These are phyloP conservation scores for Papilio glaucus DNA, from an alignment of 1,140 invertebrate genomes.

Conservation along the genomic window DNA sequence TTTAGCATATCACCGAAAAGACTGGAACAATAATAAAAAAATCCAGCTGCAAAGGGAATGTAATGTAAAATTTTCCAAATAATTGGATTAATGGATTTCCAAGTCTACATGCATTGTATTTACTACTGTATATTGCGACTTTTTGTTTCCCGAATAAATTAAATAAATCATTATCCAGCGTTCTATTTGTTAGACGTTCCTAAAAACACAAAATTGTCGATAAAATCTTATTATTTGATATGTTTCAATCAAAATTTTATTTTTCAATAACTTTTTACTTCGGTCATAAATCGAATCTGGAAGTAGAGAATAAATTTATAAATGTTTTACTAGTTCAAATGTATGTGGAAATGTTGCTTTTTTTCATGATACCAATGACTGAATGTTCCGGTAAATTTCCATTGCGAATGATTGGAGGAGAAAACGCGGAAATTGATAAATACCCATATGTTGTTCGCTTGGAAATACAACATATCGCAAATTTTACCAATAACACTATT, in stretches of 20 bases:
- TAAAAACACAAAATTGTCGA: neutral
- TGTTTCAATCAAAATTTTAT: neutral
- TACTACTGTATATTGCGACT: too few species aligned
- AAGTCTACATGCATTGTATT: too few species aligned
- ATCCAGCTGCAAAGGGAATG: too few species aligned
- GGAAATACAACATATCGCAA: conserved; percentile 10
- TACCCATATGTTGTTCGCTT: conserved; percentile 31
- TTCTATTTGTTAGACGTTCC: too few species aligned
- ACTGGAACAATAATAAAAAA: too few species aligned
- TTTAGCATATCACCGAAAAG: too few species aligned
- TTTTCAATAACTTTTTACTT: neutral
- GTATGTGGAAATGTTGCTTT: neutral
- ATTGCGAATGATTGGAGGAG: conserved; percentile 5
- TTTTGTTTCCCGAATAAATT: too few species aligned
- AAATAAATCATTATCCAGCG: too few species aligned
- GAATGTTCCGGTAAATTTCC: conserved; percentile 26
- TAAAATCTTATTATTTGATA: neutral
- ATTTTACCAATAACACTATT: conserved; percentile 27
- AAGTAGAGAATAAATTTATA: neutral
- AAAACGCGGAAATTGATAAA: neutral
- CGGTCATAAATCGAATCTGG: neutral
- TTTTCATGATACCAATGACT: neutral
- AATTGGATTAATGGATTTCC: too few species aligned
- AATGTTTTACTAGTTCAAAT: neutral
- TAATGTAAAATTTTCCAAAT: too few species aligned